Base-by-base conservation (phyloP, 2,888 invertebrate species). In the Dryocosmus kuriphilus region DNA sequence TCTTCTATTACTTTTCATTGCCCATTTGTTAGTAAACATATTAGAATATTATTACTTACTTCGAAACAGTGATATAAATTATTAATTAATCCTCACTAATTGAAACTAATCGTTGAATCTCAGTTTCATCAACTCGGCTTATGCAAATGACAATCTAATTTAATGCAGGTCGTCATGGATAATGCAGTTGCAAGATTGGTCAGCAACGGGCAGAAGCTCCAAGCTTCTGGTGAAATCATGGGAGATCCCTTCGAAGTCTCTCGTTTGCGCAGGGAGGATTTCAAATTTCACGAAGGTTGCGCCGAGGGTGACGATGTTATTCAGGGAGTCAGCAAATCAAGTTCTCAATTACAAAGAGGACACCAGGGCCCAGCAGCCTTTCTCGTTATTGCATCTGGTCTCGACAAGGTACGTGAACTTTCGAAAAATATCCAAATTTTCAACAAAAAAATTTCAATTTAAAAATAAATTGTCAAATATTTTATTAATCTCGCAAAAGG, bases 361-460 rank as follows among this genome's bases (percentile, higher is more conserved):
- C 97, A 98, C 91, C 92, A 95, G 93, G 94, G 94, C 77, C 98
- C 98, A 0, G 96, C 96, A 41, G 98, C 96, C 30, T 98, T 98
- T 92, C 93, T 99, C 88, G 94, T 98, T 86, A 93, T 95, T 90
- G 95, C 95, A 32, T 95, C 97, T 19, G 97, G 97, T 2, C 93
- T 98, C 84, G 95, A 96, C 86, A 94, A 95, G 92, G 94, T 94
- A 87, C 11, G 51, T 24, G n/a, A 4, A 41, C 19, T 67, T 67
- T n/a, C 19, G 38, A 30, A 32, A 27, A 71, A 32, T 27, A 19
- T n/a, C 16, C 7, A 9, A 16, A 41, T 41, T 41, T 11, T 5
- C 16, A 1, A n/a, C n/a, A 16, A 32, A 32, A 32, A 32, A 32
- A 32, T 5, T 32, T 32, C 32, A 32, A 32, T 32, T 32, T 32